Base-by-base conservation (phyloP, 2,797 vertebrate genomes). In the Australoheros facetus region DNA sequence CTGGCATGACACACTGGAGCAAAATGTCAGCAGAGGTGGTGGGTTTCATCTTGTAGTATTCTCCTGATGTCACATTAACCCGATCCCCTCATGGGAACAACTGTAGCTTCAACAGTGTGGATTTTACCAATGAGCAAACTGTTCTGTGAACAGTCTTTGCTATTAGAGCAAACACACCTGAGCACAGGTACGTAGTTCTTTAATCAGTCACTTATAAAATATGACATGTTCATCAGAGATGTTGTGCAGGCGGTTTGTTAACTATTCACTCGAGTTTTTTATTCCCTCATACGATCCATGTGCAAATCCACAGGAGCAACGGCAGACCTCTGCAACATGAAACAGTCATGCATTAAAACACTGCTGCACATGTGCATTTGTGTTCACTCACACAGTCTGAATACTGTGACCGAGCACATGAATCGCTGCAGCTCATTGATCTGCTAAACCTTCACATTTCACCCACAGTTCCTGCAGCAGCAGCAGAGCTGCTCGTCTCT, bases 31-130 rank as follows among this genome's bases (percentile, higher is more conserved):
- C 84, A 81, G 62, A 85, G 86, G 75, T 90, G 79, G 64, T 66
- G 58, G 90, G 88, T 94, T 92, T 90, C 93, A 92, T 66, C 84
- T 88, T 82, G 83, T 93, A 90, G 91, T 92, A 85, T 88, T 90
- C 70, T 90, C 82, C 87, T 92, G 83, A 89, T 91, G 87, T 79
- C 78, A 87, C 85, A 51, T 81, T 75, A 92, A 95, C 87, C 79
- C 56, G 87, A 93, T 89, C 83, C 82, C 62, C 86, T 91, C 82
- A 87, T 80, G 85, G 73, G 78, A 86, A 72, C 34, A 21, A 56
- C 77, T 48, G 32, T 30, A 75, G 74, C 73, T 84, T 81, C 42
- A 78, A 75, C 79, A 79, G 82, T 80, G 87, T 76, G 58, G 30
- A 76, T 78, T 86, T 80, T 84, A 73, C 79, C 51, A 51, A 82